These are phyloP conservation scores for Prinia subflava DNA, from an alignment of 2,113 vertebrate genomes.

Conservation along the genomic window DNA sequence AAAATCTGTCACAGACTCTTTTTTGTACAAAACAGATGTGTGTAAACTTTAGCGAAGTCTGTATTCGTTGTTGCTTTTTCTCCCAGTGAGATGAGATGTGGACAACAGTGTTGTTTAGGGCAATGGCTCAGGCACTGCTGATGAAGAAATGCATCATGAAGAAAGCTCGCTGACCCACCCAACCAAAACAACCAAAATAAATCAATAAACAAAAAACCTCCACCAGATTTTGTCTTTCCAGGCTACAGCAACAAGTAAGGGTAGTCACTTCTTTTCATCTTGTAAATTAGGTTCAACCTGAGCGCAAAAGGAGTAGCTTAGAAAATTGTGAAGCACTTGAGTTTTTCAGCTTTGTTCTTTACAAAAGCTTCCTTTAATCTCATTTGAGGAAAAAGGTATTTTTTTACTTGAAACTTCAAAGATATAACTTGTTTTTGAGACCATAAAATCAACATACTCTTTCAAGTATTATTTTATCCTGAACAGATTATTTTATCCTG, in stretches of 20 bases:
- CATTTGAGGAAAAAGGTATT: not conserved
- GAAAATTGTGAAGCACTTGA: not conserved
- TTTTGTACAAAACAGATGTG: not conserved
- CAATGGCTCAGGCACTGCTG: not conserved
- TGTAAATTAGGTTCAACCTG: not conserved
- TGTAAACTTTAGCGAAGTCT: not conserved
- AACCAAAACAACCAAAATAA: not conserved
- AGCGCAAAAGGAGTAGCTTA: not conserved
- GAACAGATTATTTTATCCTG: not conserved
- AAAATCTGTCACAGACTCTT: not conserved
- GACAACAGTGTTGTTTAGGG: not conserved
- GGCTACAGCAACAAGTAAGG: not conserved
- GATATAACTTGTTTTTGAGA: not conserved
- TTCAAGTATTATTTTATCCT: no score
- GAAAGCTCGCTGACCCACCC: accelerated
- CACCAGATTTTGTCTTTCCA: not conserved
- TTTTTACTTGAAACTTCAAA: not conserved
- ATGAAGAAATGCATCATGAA: not conserved
- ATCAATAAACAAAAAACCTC: not conserved
- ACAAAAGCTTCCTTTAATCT: not conserved
- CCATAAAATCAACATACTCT: not conserved
- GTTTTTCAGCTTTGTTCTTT: not conserved
- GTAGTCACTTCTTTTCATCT: not conserved
- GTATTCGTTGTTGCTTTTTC: not conserved
- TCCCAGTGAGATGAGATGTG: not conserved